phyloP scores from a whole-genome alignment of 2,113 vertebrate genomes.

The Plestiodon gilberti region DNA sequence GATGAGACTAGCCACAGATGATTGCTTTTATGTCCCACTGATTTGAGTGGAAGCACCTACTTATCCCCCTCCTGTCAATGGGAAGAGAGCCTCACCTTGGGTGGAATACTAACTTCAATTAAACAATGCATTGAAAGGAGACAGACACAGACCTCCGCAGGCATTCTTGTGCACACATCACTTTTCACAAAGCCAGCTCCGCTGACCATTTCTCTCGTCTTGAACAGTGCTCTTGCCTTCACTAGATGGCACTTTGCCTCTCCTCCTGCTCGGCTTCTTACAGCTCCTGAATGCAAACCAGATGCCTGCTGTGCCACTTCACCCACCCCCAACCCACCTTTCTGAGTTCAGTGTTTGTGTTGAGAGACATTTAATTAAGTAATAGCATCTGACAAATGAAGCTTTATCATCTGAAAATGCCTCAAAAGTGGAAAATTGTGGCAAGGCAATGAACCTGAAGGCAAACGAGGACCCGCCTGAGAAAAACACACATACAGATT shows the following conservation, averaged over 20 bases:
- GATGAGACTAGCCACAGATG: neutral
- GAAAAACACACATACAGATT: slow-evolving; percentile 7
- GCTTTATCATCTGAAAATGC: neutral
- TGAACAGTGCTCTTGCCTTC: slow-evolving; percentile 21
- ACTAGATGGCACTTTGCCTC: slow-evolving; percentile 54
- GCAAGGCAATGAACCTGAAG: neutral
- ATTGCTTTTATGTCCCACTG: too few relatives aligned
- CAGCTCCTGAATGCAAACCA: slow-evolving; percentile 26
- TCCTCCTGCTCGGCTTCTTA: slow-evolving; percentile 8
- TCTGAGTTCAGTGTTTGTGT: slow-evolving; percentile 23
- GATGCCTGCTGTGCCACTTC: neutral
- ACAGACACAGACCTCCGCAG: neutral
- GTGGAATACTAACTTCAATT: too few relatives aligned
- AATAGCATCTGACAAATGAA: slow-evolving; percentile 13
- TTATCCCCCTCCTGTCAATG: neutral
- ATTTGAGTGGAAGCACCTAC: neutral
- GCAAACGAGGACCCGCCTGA: neutral
- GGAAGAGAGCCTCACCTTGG: neutral
- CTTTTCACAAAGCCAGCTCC: neutral
- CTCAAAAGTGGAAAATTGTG: neutral
- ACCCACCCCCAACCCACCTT: neutral
- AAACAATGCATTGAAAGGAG: neutral
- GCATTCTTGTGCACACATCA: neutral
- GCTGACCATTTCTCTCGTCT: neutral
- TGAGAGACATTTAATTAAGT: slow-evolving; percentile 31